Percentiles rank a stretch among this genome's conserved stretches.
phyloP scores from a whole-genome alignment of 2,113 vertebrate genomes.

The human region DNA sequence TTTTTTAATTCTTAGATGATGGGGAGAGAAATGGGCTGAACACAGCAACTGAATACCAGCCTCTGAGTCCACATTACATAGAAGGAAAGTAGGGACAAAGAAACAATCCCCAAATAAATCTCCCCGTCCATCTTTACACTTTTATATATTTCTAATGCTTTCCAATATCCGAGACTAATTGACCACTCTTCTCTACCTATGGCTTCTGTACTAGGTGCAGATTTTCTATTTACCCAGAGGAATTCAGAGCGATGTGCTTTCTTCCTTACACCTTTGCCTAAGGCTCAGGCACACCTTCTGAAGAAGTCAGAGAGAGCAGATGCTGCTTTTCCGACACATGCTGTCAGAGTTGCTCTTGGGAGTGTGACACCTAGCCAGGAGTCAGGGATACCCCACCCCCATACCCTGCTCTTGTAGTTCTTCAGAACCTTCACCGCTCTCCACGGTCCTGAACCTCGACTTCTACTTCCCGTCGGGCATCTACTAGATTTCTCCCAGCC shows the following conservation, averaged over 20 bases:
- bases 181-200: neutral
- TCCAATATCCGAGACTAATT: neutral
- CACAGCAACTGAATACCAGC: neutral
- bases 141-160: neutral
- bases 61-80: neutral
- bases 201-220: neutral
- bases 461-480: neutral
- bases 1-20: neutral
- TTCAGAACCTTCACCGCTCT: neutral
- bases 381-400: neutral
- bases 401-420: fast-evolving
- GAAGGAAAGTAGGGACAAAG: conserved; percentile 3
- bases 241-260: neutral
- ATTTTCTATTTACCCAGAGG: neutral
- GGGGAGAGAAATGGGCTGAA: neutral
- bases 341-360: neutral
- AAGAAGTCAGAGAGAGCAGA: neutral
- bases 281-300: neutral
- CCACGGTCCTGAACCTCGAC: neutral
- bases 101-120: neutral
- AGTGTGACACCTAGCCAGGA: neutral
- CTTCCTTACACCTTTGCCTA: neutral
- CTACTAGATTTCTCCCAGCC: neutral
- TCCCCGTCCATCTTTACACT: neutral
- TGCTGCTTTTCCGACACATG: neutral